A percentile compares a stretch with the other conserved stretches of the same genome.
Conservation (phyloP, 2,797 vertebrate species). For the Cynopterus sphinx region DNA sequence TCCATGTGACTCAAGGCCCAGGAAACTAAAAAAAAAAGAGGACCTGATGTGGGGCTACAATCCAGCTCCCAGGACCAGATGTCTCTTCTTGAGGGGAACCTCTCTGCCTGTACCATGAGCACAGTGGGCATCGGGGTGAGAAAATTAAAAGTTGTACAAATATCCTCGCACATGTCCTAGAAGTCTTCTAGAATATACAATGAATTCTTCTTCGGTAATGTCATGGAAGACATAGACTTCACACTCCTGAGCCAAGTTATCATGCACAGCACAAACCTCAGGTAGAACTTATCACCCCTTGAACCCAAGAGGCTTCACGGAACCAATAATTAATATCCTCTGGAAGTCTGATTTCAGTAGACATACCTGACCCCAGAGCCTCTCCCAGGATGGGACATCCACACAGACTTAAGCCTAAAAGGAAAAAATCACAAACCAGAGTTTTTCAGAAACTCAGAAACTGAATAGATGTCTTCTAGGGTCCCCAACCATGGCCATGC, state of each 20-base stretch:
- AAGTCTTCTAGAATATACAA: neutral
- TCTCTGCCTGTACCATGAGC: neutral
- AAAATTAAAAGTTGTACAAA: neutral
- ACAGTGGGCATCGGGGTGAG: neutral
- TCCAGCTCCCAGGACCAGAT: neutral
- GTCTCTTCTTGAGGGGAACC: neutral
- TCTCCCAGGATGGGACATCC: neutral
- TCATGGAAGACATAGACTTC: neutral
- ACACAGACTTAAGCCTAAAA: neutral
- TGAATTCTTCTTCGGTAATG: neutral
- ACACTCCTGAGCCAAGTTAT: neutral
- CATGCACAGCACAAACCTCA: neutral
- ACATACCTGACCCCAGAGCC: neutral
- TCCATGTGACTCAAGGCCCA: neutral
- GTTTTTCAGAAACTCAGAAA: neutral
- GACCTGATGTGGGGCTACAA: neutral
- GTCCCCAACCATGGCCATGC: neutral
- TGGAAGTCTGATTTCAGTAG: neutral
- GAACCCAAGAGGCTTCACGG: neutral
- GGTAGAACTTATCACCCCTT: neutral
- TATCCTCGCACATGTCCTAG: neutral
- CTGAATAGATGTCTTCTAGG: neutral
- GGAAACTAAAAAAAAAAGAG: neutral
- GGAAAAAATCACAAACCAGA: constrained; percentile 1
- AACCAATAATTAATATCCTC: neutral